Evolutionary conservation across 2,888 invertebrate genomes (phyloP), one percentile per base, ranked within the genome.

Genomic region (Drosophila crucigera): DNA sequence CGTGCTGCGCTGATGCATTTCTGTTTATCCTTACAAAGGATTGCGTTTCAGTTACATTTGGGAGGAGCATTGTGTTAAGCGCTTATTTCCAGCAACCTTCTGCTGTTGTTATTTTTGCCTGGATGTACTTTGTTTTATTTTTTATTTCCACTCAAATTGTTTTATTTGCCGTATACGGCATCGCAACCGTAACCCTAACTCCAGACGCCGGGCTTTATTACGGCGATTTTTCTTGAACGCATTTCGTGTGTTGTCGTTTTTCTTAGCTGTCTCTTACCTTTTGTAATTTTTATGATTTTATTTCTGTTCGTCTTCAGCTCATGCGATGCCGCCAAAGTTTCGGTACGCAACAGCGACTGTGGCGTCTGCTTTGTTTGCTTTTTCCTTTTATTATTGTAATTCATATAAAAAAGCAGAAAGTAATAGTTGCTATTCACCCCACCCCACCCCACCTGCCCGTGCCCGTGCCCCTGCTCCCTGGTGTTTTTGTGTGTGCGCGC

Each of bases 121-220:
- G 52, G 33, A 41, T 73, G 71, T 67, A 75, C 75, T 76, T 84
- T 89, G 74, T 79, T 87, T 85, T 89, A 84, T 89, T 89, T 81
- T 87, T 86, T 87, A 91, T 89, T 87, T 86, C 84, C 91, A 87
- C 88, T 91, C 82, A 90, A 90, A 89, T 89, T 89, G 91, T 91
- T 91, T 91, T 90, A 84, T 90, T 89, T 83, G 82, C 77, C 69
- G 72, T 76, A 47, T 47, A 67, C 63, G 74, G 58, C 50, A 50
- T 41, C 50, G 47, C 58, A 35, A 61, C 39, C 66, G 59, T 47
- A 47, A 47, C 47, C 47, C 47, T 25, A 75, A 58, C 73, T 71
- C 76, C 81, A 70, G 68, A 73, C 78, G 74, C 68, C 80, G 54
- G 81, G 73, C 84, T 89, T 91, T 89, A 91, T 89, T 91, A 90